These are phyloP conservation scores for Naja naja DNA, from an alignment of 2,113 vertebrate species.

Conservation along the genomic window DNA sequence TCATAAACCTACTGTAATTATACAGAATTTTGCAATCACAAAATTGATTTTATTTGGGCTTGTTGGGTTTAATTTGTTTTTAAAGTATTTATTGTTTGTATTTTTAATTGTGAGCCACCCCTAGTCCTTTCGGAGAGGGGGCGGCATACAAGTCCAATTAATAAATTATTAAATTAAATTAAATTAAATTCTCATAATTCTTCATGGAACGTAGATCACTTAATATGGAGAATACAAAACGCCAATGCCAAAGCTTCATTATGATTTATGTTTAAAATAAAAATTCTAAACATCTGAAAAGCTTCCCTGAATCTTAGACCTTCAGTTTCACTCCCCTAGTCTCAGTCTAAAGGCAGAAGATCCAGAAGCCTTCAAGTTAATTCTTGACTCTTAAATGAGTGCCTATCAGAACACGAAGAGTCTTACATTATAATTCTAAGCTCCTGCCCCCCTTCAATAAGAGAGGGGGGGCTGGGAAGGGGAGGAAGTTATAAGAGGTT, in stretches of 20 bases:
- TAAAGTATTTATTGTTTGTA: too few species aligned
- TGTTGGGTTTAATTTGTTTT: too few species aligned
- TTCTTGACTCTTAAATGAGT: neutral
- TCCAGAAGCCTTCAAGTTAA: neutral
- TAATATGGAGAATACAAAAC: neutral
- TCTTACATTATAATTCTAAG: neutral
- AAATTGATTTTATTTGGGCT: too few species aligned
- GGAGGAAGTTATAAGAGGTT: neutral
- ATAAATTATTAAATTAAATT: too few species aligned
- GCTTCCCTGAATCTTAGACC: neutral
- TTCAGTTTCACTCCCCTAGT: neutral
- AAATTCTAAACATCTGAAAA: neutral
- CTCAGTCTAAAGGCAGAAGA: neutral
- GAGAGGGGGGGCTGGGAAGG: neutral
- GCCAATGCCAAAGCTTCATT: neutral
- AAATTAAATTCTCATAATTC: too few species aligned
- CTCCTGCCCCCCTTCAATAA: neutral
- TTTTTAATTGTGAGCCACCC: too few species aligned
- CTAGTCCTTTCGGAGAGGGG: too few species aligned
- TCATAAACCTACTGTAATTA: neutral
- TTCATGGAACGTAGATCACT: too few species aligned
- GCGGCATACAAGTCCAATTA: too few species aligned
- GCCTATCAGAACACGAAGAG: neutral
- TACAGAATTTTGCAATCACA: neutral
- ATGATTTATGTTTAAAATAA: neutral